Evolutionary conservation across 2,113 vertebrate species (phyloP).

Genomic region (Mormyrus iriodes): DNA sequence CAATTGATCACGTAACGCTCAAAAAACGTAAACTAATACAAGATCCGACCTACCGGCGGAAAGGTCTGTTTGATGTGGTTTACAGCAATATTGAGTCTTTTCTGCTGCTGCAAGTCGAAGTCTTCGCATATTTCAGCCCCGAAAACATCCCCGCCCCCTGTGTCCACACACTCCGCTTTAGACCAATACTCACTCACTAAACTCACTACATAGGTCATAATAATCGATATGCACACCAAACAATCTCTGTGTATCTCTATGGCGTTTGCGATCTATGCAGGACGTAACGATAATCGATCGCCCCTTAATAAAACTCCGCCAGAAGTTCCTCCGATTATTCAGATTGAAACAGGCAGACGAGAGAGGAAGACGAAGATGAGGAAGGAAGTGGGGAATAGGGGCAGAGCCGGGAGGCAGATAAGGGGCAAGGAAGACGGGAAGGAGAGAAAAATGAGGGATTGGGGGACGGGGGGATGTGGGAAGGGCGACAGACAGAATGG

Average conservation of each 20-base stretch:
- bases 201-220: not conserved
- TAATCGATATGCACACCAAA: not conserved
- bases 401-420: not conserved
- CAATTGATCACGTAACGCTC: not conserved
- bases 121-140: slow-evolving; percentile 28
- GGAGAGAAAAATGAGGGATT: not conserved
- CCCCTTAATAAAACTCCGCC: not conserved
- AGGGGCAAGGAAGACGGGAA: not conserved
- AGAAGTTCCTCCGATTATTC: not conserved
- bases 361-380: not conserved
- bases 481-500: not conserved
- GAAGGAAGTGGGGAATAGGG: not conserved
- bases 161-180: not conserved
- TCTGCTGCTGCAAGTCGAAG: not conserved
- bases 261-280: not conserved
- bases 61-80: not conserved
- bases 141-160: slow-evolving; percentile 11
- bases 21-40: not conserved
- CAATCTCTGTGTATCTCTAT: not conserved
- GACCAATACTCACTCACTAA: not conserved
- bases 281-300: not conserved
- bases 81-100: not conserved
- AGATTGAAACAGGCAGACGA: not conserved
- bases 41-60: not conserved
- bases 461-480: slow-evolving; percentile 6